Conservation (phyloP, 2,888 invertebrate genomes). For the Amblyjoppa fuscipennis region DNA sequence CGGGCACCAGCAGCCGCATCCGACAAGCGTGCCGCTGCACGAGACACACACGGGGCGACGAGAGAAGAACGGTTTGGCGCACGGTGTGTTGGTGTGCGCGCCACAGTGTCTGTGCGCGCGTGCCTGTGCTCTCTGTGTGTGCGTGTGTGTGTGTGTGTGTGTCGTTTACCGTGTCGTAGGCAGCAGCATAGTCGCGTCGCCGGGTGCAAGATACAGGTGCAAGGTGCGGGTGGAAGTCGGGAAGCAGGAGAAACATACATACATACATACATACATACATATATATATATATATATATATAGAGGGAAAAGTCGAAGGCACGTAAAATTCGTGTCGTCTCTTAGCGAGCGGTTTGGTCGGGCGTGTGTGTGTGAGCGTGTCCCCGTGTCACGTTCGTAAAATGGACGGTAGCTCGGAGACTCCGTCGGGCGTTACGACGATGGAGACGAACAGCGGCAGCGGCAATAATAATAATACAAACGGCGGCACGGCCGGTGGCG, state of each 20-base stretch:
- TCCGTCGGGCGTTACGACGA: constrained; percentile 77
- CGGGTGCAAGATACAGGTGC: constrained; percentile 70
- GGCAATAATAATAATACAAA: constrained; percentile 71
- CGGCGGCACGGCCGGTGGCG: constrained; percentile 15
- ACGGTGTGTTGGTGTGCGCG: constrained; percentile 2
- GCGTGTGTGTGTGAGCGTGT: constrained; percentile 48
- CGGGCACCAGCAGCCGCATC: constrained; percentile 28
- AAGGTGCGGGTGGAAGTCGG: constrained; percentile 58
- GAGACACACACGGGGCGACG: constrained; percentile 19
- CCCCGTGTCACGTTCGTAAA: constrained; percentile 51
- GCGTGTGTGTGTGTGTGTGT: constrained; percentile 47
- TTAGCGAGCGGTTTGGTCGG: too few species aligned
- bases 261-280: constrained; percentile 26
- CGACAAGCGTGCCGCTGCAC: constrained; percentile 17
- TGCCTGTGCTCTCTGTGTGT: constrained; percentile 28
- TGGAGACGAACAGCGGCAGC: constrained; percentile 70
- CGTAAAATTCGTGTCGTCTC: too few species aligned
- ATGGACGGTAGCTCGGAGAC: constrained; percentile 79
- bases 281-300: not conserved
- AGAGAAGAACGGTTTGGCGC: constrained; percentile 38
- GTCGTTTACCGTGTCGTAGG: constrained; percentile 49
- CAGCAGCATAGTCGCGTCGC: constrained; percentile 64
- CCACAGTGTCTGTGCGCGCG: constrained; percentile 36
- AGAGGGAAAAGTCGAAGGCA: too few species aligned
- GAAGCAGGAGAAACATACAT: constrained; percentile 26